Evolutionary conservation across 2,888 invertebrate species (phyloP), one percentile per base, ranked within the genome.

Genomic region (Hirtodrosophila confusa): DNA sequence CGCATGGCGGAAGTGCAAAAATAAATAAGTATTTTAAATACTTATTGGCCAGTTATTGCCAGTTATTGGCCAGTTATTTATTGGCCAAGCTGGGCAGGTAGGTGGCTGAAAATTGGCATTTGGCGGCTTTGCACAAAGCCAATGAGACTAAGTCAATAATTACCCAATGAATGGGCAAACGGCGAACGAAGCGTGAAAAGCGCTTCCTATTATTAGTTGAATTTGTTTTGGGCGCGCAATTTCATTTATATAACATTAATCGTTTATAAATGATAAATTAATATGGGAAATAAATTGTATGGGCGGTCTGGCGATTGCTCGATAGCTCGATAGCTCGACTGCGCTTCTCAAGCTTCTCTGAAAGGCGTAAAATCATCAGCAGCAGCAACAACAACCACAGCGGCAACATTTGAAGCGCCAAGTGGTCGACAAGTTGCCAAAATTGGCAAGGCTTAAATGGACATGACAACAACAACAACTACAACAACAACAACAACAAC

Each of bases 371-470:
- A 74, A 78, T 78, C 68, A 78, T 78, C 75, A 67, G 23, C 58
- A 61, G 23, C 49, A n/a, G 12, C 36, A 55, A 47, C 27, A 6
- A 12, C 37, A 50, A 12, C 36, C 31, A 33, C 17, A 31, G 48
- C 35, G 39, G 47, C 60, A 39, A 31, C 43, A 54, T 61, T 55
- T 57, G 60, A 57, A 68, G 56, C 66, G 72, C 68, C 77, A 70
- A 75, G 78, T 76, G 69, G 82, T 68, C 76, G 80, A 83, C 88
- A 87, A 78, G 78, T 87, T 88, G 88, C 88, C 88, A 86, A 88
- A 88, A 86, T 88, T 85, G 88, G 88, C 83, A 83, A 85, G 83
- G 83, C 85, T 88, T 88, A 78, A 78, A 85, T 75, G 80, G 80
- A 75, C 74, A 78, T 63, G 75, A 65, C 73, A 71, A 66, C 78